Percentiles rank a stretch among this genome's conserved stretches.
Evolutionary conservation across 1,140 invertebrate genomes (phyloP).

Genomic region (Thaumetopoea pityocampa): DNA sequence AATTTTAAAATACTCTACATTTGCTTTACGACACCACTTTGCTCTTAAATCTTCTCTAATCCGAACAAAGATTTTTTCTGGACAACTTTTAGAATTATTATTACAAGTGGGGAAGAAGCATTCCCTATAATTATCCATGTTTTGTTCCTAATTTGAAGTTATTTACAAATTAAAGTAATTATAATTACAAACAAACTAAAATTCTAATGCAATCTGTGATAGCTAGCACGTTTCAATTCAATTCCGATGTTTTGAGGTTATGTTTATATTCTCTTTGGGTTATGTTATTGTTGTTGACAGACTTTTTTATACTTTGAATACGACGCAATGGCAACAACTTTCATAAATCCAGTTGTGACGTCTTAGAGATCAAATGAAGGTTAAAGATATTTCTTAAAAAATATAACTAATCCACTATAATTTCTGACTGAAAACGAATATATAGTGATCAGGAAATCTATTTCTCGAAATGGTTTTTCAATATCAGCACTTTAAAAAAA

Average conservation of each 20-base stretch:
- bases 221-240: too few relatives aligned
- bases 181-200: neutral
- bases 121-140: constrained; percentile 2
- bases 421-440: neutral
- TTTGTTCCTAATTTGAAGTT: neutral
- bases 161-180: neutral
- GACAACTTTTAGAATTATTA: constrained; percentile 3
- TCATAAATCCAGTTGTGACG: neutral
- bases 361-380: constrained; percentile 2
- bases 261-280: too few relatives aligned
- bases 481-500: neutral
- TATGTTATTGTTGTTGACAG: neutral
- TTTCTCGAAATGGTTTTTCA: neutral
- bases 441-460: neutral
- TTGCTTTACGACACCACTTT: constrained; percentile 10
- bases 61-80: constrained; percentile 10
- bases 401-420: neutral
- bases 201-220: too few relatives aligned
- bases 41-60: constrained; percentile 2
- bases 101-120: constrained; percentile 2
- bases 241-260: too few relatives aligned
- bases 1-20: constrained; percentile 6
- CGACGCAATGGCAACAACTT: neutral
- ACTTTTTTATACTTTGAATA: neutral
- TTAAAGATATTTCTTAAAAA: neutral